A percentile compares a stretch with the other conserved stretches of the same genome.
phyloP scores from a whole-genome alignment of 1,140 invertebrate species.

The Holotrichia oblita region DNA sequence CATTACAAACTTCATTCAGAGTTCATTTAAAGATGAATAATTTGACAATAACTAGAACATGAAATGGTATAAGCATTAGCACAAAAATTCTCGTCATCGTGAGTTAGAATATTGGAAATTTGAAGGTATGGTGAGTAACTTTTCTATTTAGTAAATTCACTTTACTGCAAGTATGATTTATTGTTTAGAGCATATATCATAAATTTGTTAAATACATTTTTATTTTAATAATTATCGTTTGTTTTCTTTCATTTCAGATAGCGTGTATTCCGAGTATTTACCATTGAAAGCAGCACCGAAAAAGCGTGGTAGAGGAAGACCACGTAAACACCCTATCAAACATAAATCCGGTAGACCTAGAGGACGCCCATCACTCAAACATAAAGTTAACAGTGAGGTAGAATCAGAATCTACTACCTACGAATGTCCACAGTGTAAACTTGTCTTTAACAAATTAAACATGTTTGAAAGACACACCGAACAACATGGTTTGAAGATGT shows the following conservation, averaged over 20 bases:
- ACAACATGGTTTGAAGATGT: slow-evolving; percentile 52
- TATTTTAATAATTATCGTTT: background rate
- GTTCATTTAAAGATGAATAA: too few relatives aligned
- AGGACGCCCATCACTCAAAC: slow-evolving; percentile 44
- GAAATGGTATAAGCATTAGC: too few relatives aligned
- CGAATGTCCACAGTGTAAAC: slow-evolving; percentile 55
- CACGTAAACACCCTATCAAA: slow-evolving; percentile 46
- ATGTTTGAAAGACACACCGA: slow-evolving; percentile 54
- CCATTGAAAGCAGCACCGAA: slow-evolving; percentile 44
- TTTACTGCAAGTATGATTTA: too few relatives aligned
- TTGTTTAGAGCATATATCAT: too few relatives aligned
- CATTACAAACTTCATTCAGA: too few relatives aligned
- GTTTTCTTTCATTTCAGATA: slow-evolving; percentile 44
- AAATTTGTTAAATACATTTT: too few relatives aligned
- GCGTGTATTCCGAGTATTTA: slow-evolving; percentile 51
- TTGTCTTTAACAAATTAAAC: slow-evolving; percentile 51
- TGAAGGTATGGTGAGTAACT: too few relatives aligned
- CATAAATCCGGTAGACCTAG: slow-evolving; percentile 44
- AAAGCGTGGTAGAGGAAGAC: slow-evolving; percentile 50
- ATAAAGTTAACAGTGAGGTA: slow-evolving; percentile 43
- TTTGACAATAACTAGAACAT: too few relatives aligned
- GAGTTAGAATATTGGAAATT: too few relatives aligned
- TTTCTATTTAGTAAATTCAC: too few relatives aligned
- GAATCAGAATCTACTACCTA: slow-evolving; percentile 52
- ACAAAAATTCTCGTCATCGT: too few relatives aligned